Evolutionary conservation across 2,888 invertebrate genomes (phyloP), one percentile per base, ranked within the genome.

Genomic region (Oscheius sp.): DNA sequence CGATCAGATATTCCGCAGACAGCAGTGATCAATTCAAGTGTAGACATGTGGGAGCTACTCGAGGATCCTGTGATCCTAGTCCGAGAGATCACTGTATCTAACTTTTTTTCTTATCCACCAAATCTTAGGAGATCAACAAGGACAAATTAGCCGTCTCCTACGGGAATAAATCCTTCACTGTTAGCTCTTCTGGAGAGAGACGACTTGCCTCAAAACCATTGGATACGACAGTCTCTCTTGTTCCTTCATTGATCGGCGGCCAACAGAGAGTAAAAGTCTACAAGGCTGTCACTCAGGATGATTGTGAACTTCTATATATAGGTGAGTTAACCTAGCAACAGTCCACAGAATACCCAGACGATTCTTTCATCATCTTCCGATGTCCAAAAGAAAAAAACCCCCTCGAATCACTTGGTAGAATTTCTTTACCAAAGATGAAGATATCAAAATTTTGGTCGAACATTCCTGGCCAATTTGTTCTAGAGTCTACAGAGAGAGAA

Each of bases 51-150:
- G 65, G 56, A 54, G 26, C 9, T 56, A 2, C n/a, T 65, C n/a
- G 65, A 65, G n/a, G 54, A 65, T 44, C 65, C 51, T 14, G 56
- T 45, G 9, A 65, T 44, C 26, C 65, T 47, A 8, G 44, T 65
- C 32, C 17, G 24, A 2, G 65, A 65, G 44, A 54, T 65, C 9
- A 51, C 30, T 20, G 65, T 65, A 24, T 47, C 9, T 12, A 20
- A n/a, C 30, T 51, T 26, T 6, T 5, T 5, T 14, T 30, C 30
- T 12, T 51, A 54, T 32, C 24, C 50, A 50, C 3, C 28, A 6
- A 9, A 28, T 1, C 41, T n/a, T n/a, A n/a, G n/a, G 14, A 8
- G 36, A 36, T 8, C 14, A 36, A 36, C 8, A 36, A 47, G 20
- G 24, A 54, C 6, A 54, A 54, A 20, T 24, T 54, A 22, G 32